A percentile compares a stretch with the other conserved stretches of the same genome.
Evolutionary conservation across 1,140 invertebrate species (phyloP).

Genomic region (Galleria mellonella): DNA sequence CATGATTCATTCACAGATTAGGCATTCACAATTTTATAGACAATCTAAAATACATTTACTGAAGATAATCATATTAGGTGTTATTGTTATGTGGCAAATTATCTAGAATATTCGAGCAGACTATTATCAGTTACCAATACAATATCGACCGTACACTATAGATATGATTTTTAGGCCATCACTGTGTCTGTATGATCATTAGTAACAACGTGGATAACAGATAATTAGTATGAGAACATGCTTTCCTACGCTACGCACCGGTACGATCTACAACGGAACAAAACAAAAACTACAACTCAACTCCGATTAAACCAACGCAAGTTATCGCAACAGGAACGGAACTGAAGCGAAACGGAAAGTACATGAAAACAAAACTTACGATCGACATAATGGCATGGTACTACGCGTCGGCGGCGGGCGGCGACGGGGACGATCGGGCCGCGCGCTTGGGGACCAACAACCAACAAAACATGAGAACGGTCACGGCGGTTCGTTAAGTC

Average conservation of each 20-base stretch:
- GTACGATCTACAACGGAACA: conserved; percentile 12
- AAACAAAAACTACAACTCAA: conserved; percentile 13
- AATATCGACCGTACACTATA: neutral
- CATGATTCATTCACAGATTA: too few relatives aligned
- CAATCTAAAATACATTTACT: too few relatives aligned
- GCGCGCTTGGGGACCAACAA: conserved; percentile 19
- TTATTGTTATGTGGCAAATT: too few relatives aligned
- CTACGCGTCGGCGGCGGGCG: conserved; percentile 15
- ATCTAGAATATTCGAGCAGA: too few relatives aligned
- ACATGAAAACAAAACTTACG: conserved; percentile 68
- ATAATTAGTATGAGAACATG: conserved; percentile 16
- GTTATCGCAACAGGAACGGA: conserved; percentile 19
- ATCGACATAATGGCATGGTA: conserved; percentile 72
- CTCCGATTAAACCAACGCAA: conserved; percentile 17
- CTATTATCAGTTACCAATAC: neutral
- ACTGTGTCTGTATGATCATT: conserved; percentile 7
- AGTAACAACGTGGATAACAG: conserved; percentile 4
- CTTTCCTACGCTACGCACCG: conserved; percentile 13
- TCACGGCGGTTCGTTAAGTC: conserved; percentile 21
- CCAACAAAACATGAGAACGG: conserved; percentile 13
- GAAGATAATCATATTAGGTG: too few relatives aligned
- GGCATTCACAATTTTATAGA: too few relatives aligned
- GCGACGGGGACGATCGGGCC: conserved; percentile 14
- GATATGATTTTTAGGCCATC: conserved; percentile 17
- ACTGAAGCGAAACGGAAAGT: conserved; percentile 33